Evolutionary conservation across 2,888 invertebrate species (phyloP), one percentile per base, ranked within the genome.

Genomic region (Leptarthrus brevirostris): DNA sequence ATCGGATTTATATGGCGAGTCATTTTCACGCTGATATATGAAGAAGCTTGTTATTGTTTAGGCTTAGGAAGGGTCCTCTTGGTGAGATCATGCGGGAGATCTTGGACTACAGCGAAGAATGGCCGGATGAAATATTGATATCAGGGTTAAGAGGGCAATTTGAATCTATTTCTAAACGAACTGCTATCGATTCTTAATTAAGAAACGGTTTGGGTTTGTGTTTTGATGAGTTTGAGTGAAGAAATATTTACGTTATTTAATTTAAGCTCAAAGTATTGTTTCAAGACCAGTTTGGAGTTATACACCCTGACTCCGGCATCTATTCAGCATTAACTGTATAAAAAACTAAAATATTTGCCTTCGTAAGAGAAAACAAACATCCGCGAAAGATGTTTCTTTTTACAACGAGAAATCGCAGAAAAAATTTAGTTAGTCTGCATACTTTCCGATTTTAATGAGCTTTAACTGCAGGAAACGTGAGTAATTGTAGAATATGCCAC

Each of bases 81-180:
- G 40, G n/a, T 40, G 40, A 40, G n/a, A 3, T n/a, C 40, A 40
- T 40, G 40, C 40, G 40, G 40, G 6, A 12, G 40, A 40, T 40
- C n/a, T n/a, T 40, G 12, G 3, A n/a, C 40, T 6, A 40, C 40
- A 40, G 16, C 16, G 14, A 6, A 30, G 14, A n/a, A 34, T 8
- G 14, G 5, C 30, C 26, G 54, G 54, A 30, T 34, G 56, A 56
- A n/a, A 56, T 16, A 56, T 56, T 56, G 56, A 56, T 56, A 56
- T n/a, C 8, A 34, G 30, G 34, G 56, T 56, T 26, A 26, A 56
- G n/a, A 56, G 56, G 56, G 34, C 56, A 56, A 34, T 14, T 56
- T 56, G 26, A 34, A 14, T 30, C 56, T 56, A 56, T 56, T 56
- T 26, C 34, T 16, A 40, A 40, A 40, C 12, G 40, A 40, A 40